Percentiles rank a stretch among this genome's conserved stretches.
Conservation (phyloP, 1,140 invertebrate genomes). For the Thaumatotibia leucotreta region DNA sequence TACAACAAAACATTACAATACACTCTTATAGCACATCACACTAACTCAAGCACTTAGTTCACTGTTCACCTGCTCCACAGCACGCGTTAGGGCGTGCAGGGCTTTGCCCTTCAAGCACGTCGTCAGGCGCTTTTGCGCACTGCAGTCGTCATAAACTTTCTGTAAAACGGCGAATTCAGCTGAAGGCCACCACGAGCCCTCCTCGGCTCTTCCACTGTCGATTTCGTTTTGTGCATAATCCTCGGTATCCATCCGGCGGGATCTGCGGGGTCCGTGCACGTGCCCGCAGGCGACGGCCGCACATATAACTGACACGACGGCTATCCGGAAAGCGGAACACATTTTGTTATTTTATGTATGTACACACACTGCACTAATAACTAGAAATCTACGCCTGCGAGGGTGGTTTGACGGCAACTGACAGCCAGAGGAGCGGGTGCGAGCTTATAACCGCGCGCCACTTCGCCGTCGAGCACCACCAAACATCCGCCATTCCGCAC, state of each 20-base stretch:
- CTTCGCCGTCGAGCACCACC: conserved; percentile 62
- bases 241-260: conserved; percentile 60
- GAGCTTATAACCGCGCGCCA: conserved; percentile 72
- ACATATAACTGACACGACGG: conserved; percentile 60
- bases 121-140: conserved; percentile 77
- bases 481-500: conserved; percentile 77
- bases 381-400: conserved; percentile 55
- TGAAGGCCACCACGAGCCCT: conserved; percentile 71
- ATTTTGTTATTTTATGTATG: conserved; percentile 47
- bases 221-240: conserved; percentile 65
- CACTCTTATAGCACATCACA: conserved; percentile 27
- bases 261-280: conserved; percentile 62
- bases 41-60: conserved; percentile 27
- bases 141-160: conserved; percentile 79
- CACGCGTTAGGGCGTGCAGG: conserved; percentile 73
- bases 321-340: conserved; percentile 68
- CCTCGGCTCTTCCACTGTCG: conserved; percentile 70
- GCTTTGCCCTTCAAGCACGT: conserved; percentile 79
- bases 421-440: conserved; percentile 50
- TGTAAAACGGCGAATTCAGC: conserved; percentile 75
- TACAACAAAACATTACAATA: conserved; percentile 42
- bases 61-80: conserved; percentile 74
- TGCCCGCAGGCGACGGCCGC: conserved; percentile 52
- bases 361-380: conserved; percentile 55
- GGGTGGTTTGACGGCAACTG: conserved; percentile 69